A percentile compares a stretch with the other conserved stretches of the same genome.
Evolutionary conservation across 2,888 invertebrate species (phyloP).

Genomic region (Xestia c-nigrum): DNA sequence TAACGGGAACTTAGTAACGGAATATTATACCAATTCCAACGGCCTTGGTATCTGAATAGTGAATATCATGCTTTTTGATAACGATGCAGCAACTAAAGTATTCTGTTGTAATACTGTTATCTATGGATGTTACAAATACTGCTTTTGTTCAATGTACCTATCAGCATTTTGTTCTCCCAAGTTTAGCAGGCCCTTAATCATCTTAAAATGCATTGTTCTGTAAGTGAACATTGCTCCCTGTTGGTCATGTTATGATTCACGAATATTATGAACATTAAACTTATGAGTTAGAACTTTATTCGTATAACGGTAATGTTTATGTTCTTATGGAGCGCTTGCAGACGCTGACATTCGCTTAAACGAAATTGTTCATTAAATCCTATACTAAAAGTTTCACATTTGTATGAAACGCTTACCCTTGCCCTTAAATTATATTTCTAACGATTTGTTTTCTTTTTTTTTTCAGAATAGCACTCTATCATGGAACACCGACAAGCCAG

Average conservation of each 20-base stretch:
- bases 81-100: slow-evolving; percentile 15
- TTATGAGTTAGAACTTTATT: not conserved
- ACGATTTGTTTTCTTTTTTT: slow-evolving; percentile 65
- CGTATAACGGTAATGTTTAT: not conserved
- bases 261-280: not conserved
- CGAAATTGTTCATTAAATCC: not conserved
- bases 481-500: slow-evolving; percentile 96
- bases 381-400: not conserved
- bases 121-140: slow-evolving; percentile 5
- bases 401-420: not conserved
- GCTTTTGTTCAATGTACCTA: not conserved
- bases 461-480: slow-evolving; percentile 93
- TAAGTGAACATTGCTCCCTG: not conserved
- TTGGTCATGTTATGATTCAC: slow-evolving; percentile 7
- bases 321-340: not conserved
- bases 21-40: slow-evolving; percentile 40
- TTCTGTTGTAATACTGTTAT: slow-evolving; percentile 3
- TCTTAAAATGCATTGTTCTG: not conserved
- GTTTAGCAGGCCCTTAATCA: not conserved
- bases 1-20: slow-evolving; percentile 48
- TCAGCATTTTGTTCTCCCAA: not conserved
- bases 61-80: slow-evolving; percentile 42
- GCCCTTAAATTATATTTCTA: not conserved
- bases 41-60: slow-evolving; percentile 36
- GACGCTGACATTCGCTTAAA: not conserved